These are phyloP conservation scores for Eurystomus gularis DNA, from an alignment of 2,113 vertebrate species.

Conservation along the genomic window DNA sequence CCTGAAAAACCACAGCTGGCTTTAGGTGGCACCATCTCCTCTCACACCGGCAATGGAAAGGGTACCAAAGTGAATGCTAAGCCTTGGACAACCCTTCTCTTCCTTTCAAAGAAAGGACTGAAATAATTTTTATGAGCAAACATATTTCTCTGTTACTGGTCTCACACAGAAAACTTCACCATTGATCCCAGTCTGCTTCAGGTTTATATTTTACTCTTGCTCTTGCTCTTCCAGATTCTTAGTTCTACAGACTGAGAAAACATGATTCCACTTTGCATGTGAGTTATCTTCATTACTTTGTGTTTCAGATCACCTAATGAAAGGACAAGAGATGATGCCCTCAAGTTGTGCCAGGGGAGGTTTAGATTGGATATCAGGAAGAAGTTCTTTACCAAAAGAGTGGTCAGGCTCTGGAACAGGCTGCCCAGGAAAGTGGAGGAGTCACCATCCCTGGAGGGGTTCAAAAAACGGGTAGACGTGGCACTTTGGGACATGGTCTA, in stretches of 20 bases:
- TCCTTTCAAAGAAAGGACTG: neutral
- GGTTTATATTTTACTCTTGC: neutral
- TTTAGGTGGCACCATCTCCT: neutral
- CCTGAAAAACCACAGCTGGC: neutral
- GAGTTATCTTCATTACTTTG: neutral
- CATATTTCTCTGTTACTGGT: neutral
- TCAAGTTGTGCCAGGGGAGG: too few relatives aligned
- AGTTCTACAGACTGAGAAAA: neutral
- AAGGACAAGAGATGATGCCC: too few relatives aligned
- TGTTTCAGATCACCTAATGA: neutral
- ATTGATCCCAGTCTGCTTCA: rapidly evolving
- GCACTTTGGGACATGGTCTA: too few relatives aligned
- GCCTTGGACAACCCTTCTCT: neutral
- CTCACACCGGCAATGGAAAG: neutral
- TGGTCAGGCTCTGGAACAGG: too few relatives aligned
- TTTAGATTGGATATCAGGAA: too few relatives aligned
- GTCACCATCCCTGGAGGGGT: too few relatives aligned
- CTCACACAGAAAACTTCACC: neutral
- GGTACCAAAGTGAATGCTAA: neutral
- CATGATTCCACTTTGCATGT: neutral
- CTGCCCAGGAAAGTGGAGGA: too few relatives aligned
- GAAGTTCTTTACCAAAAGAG: too few relatives aligned
- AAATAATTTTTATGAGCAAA: neutral
- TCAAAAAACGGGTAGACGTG: too few relatives aligned
- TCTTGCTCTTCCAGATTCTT: neutral